phyloP scores from a whole-genome alignment of 2,797 vertebrate species.

The Podarcis lilfordi region DNA sequence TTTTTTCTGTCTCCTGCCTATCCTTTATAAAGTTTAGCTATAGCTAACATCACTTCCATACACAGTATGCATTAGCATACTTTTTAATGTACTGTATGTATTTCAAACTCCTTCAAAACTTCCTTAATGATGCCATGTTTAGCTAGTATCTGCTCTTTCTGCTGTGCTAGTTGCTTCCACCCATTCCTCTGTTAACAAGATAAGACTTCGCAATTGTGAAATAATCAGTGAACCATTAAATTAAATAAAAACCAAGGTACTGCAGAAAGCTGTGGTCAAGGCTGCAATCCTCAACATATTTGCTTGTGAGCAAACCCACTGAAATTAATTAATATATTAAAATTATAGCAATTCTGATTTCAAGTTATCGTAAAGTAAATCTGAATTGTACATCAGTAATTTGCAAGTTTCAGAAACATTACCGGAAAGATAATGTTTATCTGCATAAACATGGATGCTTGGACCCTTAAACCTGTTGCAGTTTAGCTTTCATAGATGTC shows the following conservation, averaged over 20 bases:
- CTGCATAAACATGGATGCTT: slow-evolving; percentile 24
- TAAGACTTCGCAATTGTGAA: slow-evolving; percentile 15
- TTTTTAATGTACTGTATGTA: slow-evolving; percentile 12
- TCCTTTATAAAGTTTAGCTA: slow-evolving; percentile 68
- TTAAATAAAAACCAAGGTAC: slow-evolving; percentile 36
- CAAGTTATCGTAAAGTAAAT: neutral
- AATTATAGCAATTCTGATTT: neutral
- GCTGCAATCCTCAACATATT: neutral
- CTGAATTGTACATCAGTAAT: neutral
- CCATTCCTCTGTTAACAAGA: neutral
- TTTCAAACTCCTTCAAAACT: slow-evolving; percentile 4
- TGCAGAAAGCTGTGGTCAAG: neutral
- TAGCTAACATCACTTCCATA: slow-evolving; percentile 55
- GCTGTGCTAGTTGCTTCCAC: slow-evolving; percentile 27
- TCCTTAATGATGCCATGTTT: slow-evolving; percentile 41
- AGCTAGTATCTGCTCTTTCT: slow-evolving; percentile 27
- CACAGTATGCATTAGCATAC: accelerated
- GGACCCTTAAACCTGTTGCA: neutral
- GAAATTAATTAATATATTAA: neutral
- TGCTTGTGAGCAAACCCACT: too few species aligned
- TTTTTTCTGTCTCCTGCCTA: slow-evolving; percentile 68
- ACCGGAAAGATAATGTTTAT: slow-evolving; percentile 42
- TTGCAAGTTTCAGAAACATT: slow-evolving; percentile 11
- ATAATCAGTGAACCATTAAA: slow-evolving; percentile 4
- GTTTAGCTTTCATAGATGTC: neutral